These are phyloP conservation scores for Drosophila nebulosa DNA, from an alignment of 1,140 invertebrate genomes.

Conservation along the genomic window DNA sequence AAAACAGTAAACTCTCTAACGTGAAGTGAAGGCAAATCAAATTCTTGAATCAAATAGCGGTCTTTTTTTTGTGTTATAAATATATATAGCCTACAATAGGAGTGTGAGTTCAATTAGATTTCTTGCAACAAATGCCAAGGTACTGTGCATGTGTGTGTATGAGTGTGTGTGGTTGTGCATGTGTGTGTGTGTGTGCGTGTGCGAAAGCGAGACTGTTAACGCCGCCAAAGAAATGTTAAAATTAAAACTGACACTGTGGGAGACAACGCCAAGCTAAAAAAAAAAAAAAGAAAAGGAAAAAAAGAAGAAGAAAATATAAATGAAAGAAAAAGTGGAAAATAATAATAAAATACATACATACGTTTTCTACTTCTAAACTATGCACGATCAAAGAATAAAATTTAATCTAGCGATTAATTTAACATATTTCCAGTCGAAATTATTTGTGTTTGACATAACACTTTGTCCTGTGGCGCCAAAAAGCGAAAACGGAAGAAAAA, in stretches of 20 bases:
- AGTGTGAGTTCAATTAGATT: slow-evolving; percentile 29
- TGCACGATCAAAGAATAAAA: background rate
- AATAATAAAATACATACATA: background rate
- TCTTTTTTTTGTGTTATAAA: background rate
- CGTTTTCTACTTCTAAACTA: background rate
- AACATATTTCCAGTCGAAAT: background rate
- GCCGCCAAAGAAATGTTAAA: slow-evolving; percentile 2
- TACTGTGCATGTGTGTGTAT: slow-evolving; percentile 15
- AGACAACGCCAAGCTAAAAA: slow-evolving; percentile 20
- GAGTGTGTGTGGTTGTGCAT: slow-evolving; percentile 22
- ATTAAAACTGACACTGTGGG: slow-evolving; percentile 5
- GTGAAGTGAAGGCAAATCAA: background rate
- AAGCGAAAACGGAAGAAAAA: background rate
- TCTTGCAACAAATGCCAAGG: slow-evolving; percentile 40
- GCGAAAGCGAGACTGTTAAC: background rate
- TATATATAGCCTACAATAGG: slow-evolving; percentile 3
- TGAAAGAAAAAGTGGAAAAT: background rate
- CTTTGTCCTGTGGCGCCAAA: slow-evolving; percentile 5
- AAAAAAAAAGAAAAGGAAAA: background rate
- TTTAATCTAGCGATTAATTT: background rate
- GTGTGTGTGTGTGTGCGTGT: background rate
- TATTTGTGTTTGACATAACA: slow-evolving; percentile 1
- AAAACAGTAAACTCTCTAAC: background rate
- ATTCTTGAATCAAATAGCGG: background rate
- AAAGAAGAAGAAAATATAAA: background rate